phyloP scores from a whole-genome alignment of 2,113 vertebrate species.

The Chloropsis cyanopogon region DNA sequence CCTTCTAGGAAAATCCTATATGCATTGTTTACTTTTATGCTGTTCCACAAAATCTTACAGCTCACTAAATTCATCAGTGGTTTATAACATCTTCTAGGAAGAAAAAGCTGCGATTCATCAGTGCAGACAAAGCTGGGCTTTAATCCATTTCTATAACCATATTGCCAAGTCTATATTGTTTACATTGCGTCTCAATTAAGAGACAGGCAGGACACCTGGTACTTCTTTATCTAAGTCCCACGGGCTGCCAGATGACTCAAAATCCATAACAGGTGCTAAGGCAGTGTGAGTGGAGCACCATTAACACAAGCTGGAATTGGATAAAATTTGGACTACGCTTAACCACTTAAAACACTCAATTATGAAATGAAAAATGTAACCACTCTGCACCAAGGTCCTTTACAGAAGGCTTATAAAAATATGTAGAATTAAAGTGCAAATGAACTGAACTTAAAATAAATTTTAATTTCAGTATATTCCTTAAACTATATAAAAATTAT shows the following conservation, averaged over 20 bases:
- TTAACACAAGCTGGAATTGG: constrained; percentile 69
- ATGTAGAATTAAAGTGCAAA: constrained; percentile 29
- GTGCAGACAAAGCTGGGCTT: constrained; percentile 73
- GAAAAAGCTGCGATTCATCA: constrained; percentile 72
- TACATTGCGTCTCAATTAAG: constrained; percentile 80
- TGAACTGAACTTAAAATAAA: background rate
- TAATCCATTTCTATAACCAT: constrained; percentile 77
- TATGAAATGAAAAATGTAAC: constrained; percentile 70
- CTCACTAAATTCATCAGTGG: constrained; percentile 64
- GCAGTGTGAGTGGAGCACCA: constrained; percentile 71
- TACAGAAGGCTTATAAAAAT: constrained; percentile 50
- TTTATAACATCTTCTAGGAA: constrained; percentile 60
- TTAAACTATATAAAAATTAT: background rate
- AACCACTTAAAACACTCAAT: constrained; percentile 70
- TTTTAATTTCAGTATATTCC: constrained; percentile 1
- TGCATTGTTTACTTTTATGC: constrained; percentile 27
- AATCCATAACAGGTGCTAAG: constrained; percentile 81
- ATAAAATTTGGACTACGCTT: constrained; percentile 73
- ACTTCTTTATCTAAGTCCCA: constrained; percentile 80
- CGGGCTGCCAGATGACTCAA: constrained; percentile 80
- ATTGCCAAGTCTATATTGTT: constrained; percentile 79
- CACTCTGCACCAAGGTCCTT: constrained; percentile 12
- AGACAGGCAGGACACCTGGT: constrained; percentile 79
- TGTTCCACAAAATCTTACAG: constrained; percentile 45
- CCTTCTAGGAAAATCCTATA: constrained; percentile 2